phyloP scores from a whole-genome alignment of 1,140 invertebrate species.

The Doryteuthis pealeii region DNA sequence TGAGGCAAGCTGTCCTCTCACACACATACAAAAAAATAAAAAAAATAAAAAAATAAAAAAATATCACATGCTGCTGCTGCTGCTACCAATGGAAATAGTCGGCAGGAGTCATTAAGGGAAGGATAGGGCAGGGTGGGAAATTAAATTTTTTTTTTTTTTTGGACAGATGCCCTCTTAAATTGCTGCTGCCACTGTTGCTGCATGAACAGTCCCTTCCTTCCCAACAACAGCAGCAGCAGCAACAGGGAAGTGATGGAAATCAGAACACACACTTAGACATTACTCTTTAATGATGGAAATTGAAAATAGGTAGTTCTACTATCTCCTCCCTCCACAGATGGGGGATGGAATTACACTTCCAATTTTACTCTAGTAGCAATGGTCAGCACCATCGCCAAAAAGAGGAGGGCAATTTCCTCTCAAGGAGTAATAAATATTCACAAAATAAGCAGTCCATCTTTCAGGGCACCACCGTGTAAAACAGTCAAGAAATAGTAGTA shows the following conservation, averaged over 20 bases:
- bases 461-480: background rate
- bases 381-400: background rate
- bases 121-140: no score
- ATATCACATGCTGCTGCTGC: no score
- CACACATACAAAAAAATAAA: no score
- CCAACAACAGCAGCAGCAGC: background rate
- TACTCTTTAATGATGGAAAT: conserved; percentile 11
- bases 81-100: no score
- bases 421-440: conserved; percentile 16
- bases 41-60: no score
- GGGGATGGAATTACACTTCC: background rate
- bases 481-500: background rate
- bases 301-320: conserved; percentile 1
- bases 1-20: no score
- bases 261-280: background rate
- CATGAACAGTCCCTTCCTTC: conserved; percentile 1
- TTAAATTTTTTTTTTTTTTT: background rate
- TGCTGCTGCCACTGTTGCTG: background rate
- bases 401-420: conserved; percentile 10
- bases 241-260: conserved; percentile 1
- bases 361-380: background rate
- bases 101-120: no score
- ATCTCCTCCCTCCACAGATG: background rate
- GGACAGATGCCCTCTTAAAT: background rate
- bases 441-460: conserved; percentile 13